Conservation (phyloP, 2,888 invertebrate genomes). For the Euzophera pinguis region DNA sequence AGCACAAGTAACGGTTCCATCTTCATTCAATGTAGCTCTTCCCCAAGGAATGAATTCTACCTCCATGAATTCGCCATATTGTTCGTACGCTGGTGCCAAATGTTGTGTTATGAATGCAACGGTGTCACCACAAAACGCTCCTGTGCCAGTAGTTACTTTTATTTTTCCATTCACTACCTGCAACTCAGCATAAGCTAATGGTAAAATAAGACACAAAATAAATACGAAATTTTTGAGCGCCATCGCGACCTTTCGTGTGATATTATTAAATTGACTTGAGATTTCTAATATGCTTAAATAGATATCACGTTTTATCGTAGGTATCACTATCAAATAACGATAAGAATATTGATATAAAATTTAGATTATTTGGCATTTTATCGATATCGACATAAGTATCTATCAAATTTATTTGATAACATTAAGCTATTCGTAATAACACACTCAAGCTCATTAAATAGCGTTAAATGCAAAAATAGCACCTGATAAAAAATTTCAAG, state of each 20-base stretch:
- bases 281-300: neutral
- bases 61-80: constrained; percentile 51
- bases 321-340: neutral
- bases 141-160: constrained; percentile 52
- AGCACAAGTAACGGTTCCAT: constrained; percentile 49
- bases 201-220: neutral
- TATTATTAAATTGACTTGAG: neutral
- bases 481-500: no score
- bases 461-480: no score
- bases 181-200: neutral
- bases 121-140: constrained; percentile 58
- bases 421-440: no score
- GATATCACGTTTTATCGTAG: neutral
- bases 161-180: constrained; percentile 52
- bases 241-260: constrained; percentile 30
- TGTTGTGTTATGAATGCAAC: constrained; percentile 44
- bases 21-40: constrained; percentile 37
- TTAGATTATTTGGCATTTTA: neutral
- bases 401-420: neutral
- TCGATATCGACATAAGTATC: neutral
- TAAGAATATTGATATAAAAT: neutral
- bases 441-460: no score
- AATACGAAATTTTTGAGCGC: constrained; percentile 9
- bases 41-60: constrained; percentile 71
- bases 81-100: constrained; percentile 41